Conservation (phyloP, 2,797 vertebrate genomes). For the Onychomys leucogaster region DNA sequence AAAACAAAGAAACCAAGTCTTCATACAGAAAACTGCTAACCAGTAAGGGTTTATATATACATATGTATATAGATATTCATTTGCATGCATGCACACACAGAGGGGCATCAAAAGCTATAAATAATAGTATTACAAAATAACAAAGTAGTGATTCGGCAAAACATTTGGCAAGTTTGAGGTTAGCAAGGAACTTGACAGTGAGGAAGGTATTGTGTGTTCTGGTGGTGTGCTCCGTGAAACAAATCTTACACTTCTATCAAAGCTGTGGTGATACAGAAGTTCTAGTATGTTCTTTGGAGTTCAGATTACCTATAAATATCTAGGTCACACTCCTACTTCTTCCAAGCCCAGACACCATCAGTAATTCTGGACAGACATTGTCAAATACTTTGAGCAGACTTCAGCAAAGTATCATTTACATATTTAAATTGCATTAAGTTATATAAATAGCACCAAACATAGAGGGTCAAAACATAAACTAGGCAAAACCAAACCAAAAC, state of each 20-base stretch:
- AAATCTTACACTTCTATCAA: background rate
- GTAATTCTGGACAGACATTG: background rate
- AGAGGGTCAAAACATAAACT: background rate
- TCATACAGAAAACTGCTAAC: background rate
- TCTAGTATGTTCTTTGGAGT: background rate
- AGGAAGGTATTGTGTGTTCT: accelerated
- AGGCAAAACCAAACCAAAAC: background rate
- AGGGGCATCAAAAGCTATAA: background rate
- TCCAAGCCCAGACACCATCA: background rate
- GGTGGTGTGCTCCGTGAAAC: background rate
- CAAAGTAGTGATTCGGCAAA: background rate
- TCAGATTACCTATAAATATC: background rate
- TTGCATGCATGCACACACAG: background rate
- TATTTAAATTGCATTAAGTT: background rate
- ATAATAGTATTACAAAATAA: background rate
- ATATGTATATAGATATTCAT: background rate
- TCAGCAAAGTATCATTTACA: background rate
- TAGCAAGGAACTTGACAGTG: background rate
- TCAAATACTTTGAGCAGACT: background rate
- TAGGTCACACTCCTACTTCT: background rate
- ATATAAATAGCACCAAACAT: background rate
- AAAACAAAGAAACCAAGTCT: background rate
- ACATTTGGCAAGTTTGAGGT: background rate
- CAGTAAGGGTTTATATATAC: background rate
- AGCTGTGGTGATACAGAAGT: background rate